Percentiles rank a stretch among this genome's conserved stretches.
Evolutionary conservation across 92 coral and sea anemone species (phyloP).

Genomic region (Epizoanthus stellaris): DNA sequence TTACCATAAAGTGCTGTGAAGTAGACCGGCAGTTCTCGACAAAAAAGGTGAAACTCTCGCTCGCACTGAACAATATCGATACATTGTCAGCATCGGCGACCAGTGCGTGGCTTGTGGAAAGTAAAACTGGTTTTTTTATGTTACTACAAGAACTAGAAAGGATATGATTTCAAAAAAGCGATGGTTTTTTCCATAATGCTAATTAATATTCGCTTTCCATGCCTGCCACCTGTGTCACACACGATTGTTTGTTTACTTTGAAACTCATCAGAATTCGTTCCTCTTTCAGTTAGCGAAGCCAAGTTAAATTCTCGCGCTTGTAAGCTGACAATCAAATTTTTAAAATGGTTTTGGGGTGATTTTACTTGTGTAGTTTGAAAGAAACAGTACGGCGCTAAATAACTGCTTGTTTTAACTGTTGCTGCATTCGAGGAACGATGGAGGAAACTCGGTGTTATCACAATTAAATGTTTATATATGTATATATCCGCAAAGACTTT

Average conservation of each 20-base stretch:
- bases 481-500: neutral
- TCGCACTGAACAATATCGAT: neutral
- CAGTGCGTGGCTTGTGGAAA: neutral
- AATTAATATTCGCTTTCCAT: neutral
- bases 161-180: neutral
- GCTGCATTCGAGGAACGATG: neutral
- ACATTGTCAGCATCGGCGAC: neutral
- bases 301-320: neutral
- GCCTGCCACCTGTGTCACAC: slow-evolving; percentile 26
- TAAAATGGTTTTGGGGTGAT: neutral
- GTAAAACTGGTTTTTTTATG: neutral
- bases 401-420: neutral
- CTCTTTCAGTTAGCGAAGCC: neutral
- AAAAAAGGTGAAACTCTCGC: neutral
- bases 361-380: too few species aligned
- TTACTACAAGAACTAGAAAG: neutral
- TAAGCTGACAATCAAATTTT: neutral
- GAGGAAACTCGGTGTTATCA: slow-evolving; percentile 6
- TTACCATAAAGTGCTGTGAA: neutral
- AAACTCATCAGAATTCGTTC: slow-evolving; percentile 3
- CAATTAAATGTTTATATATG: slow-evolving; percentile 30
- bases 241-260: neutral
- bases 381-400: neutral
- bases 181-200: neutral
- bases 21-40: neutral